Conservation (phyloP, 2,888 invertebrate species). For the Lepetodrilus schrolli region DNA sequence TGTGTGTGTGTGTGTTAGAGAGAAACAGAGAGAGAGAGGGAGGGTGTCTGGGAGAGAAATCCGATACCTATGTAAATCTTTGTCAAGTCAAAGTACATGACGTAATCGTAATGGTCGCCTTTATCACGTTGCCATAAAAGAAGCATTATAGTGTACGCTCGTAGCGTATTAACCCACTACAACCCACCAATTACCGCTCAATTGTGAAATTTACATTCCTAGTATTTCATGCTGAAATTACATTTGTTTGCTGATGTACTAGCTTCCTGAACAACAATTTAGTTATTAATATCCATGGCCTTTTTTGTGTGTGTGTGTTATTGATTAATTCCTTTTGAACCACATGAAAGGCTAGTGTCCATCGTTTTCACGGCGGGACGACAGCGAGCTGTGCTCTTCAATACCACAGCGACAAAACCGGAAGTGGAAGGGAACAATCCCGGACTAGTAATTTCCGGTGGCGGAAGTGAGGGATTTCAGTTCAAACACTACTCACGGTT, state of each 20-base stretch:
- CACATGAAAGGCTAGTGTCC: not conserved
- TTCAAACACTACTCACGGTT: conserved; percentile 26
- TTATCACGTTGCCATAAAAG: too few relatives aligned
- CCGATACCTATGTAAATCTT: too few relatives aligned
- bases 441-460: conserved; percentile 22
- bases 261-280: not conserved
- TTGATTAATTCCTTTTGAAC: not conserved
- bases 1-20: too few relatives aligned
- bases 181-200: not conserved
- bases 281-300: not conserved
- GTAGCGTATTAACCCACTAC: not conserved
- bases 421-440: conserved; percentile 16
- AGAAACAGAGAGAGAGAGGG: too few relatives aligned
- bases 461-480: conserved; percentile 11
- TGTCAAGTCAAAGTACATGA: too few relatives aligned
- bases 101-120: too few relatives aligned
- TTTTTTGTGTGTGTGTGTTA: not conserved
- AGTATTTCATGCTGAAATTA: not conserved
- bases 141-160: too few relatives aligned
- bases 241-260: conserved; percentile 2
- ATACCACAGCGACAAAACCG: conserved; percentile 5
- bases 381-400: not conserved
- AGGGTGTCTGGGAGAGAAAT: too few relatives aligned
- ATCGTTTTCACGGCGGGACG: not conserved
- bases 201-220: not conserved